phyloP scores from a whole-genome alignment of 2,113 vertebrate species.

The Oceanodroma tethys region DNA sequence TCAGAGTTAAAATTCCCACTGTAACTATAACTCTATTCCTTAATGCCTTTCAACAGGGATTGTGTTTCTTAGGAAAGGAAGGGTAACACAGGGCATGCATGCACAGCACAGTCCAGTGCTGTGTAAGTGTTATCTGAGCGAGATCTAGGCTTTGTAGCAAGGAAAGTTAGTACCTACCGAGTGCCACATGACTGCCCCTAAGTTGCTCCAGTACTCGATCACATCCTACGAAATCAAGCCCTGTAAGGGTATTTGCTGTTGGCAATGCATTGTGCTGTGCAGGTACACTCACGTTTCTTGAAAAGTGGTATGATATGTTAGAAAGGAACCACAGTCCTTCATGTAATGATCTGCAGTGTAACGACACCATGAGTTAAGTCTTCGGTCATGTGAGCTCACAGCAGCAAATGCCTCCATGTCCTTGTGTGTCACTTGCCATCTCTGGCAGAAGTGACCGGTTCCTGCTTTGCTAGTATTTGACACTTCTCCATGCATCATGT shows the following conservation, averaged over 20 bases:
- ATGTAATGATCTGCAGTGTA: too few species aligned
- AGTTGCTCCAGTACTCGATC: neutral
- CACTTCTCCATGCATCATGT: neutral
- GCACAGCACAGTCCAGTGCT: neutral
- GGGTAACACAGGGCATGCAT: too few species aligned
- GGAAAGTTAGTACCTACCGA: neutral
- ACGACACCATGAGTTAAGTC: neutral
- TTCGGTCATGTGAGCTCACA: neutral
- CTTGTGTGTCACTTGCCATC: neutral
- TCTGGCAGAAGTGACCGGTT: neutral
- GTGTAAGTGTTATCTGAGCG: too few species aligned
- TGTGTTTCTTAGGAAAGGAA: neutral
- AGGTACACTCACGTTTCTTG: neutral
- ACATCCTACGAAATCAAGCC: accelerated
- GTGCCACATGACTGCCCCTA: neutral
- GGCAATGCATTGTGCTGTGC: neutral
- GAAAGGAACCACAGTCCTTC: neutral
- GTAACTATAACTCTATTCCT: neutral
- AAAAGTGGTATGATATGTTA: neutral
- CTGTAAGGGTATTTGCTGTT: neutral
- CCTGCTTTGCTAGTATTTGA: neutral
- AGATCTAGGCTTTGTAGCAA: neutral
- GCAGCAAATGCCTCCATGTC: neutral
- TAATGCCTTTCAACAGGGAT: neutral
- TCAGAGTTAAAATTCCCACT: neutral